A percentile compares a stretch with the other conserved stretches of the same genome.
phyloP scores from a whole-genome alignment of 2,888 invertebrate species.

The Drosophila testacea region DNA sequence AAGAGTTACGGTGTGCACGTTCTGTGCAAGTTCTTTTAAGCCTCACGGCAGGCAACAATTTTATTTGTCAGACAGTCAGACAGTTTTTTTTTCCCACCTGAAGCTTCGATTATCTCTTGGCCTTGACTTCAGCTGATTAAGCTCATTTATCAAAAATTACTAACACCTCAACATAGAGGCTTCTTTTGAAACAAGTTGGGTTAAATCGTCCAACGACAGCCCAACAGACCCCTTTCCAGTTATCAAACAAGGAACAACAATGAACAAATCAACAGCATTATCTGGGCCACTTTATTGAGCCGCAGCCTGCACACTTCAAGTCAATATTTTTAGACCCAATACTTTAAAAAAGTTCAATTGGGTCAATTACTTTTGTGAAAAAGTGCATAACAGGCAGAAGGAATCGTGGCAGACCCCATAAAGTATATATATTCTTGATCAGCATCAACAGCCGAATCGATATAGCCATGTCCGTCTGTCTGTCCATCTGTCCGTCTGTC shows the following conservation, averaged over 20 bases:
- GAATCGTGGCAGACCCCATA: too few relatives aligned
- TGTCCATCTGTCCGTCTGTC: too few relatives aligned
- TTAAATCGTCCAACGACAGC: conserved; percentile 32
- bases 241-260: background rate
- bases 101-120: conserved; percentile 17
- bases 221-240: background rate
- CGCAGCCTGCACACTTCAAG: conserved; percentile 29
- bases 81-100: conserved; percentile 34
- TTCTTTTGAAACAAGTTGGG: conserved; percentile 20
- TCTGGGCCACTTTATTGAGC: too few relatives aligned
- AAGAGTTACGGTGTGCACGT: background rate
- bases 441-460: too few relatives aligned
- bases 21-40: conserved; percentile 40
- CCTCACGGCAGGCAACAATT: conserved; percentile 35
- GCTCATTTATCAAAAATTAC: conserved; percentile 59
- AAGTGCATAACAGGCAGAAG: too few relatives aligned
- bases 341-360: too few relatives aligned
- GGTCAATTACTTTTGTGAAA: too few relatives aligned
- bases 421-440: too few relatives aligned
- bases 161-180: conserved; percentile 15
- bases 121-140: conserved; percentile 67
- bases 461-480: too few relatives aligned
- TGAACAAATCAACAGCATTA: conserved; percentile 3
- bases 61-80: conserved; percentile 39
- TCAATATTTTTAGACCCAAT: conserved; percentile 57